These are phyloP conservation scores for Sisyra terminalis DNA, from an alignment of 2,888 invertebrate genomes.

Conservation along the genomic window DNA sequence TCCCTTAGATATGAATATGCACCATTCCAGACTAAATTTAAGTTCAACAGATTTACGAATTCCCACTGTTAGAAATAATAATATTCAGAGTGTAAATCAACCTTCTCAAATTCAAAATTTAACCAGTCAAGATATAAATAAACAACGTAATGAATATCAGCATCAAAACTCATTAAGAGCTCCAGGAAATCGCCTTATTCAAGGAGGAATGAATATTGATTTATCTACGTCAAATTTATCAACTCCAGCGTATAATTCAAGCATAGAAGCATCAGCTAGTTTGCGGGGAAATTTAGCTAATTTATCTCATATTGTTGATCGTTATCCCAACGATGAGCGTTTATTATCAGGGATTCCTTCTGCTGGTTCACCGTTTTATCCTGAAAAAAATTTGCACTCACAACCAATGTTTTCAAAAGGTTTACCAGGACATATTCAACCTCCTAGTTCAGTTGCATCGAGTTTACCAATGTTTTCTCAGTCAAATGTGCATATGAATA, in stretches of 20 bases:
- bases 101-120: too few relatives aligned
- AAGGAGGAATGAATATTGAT: too few relatives aligned
- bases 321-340: slow-evolving; percentile 37
- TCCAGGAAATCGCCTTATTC: too few relatives aligned
- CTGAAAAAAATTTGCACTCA: slow-evolving; percentile 21
- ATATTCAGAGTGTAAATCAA: too few relatives aligned
- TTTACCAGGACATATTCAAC: slow-evolving; percentile 16
- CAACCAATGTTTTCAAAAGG: slow-evolving; percentile 23
- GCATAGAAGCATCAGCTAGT: slow-evolving; percentile 19
- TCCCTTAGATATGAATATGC: slow-evolving; percentile 4
- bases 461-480: slow-evolving; percentile 24
- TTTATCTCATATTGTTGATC: slow-evolving; percentile 41
- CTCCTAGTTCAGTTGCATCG: slow-evolving; percentile 13
- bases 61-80: not conserved
- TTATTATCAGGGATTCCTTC: slow-evolving; percentile 33
- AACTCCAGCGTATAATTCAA: too few relatives aligned
- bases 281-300: slow-evolving; percentile 33
- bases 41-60: slow-evolving; percentile 3
- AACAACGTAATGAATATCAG: too few relatives aligned
- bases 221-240: too few relatives aligned
- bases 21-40: slow-evolving; percentile 1
- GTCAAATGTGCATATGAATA: slow-evolving; percentile 10
- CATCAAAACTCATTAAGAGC: too few relatives aligned
- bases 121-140: too few relatives aligned
- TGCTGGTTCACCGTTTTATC: slow-evolving; percentile 26